A percentile compares a stretch with the other conserved stretches of the same genome.
These are phyloP conservation scores for Drosophila jambulina DNA, from an alignment of 1,140 invertebrate genomes.

Conservation along the genomic window DNA sequence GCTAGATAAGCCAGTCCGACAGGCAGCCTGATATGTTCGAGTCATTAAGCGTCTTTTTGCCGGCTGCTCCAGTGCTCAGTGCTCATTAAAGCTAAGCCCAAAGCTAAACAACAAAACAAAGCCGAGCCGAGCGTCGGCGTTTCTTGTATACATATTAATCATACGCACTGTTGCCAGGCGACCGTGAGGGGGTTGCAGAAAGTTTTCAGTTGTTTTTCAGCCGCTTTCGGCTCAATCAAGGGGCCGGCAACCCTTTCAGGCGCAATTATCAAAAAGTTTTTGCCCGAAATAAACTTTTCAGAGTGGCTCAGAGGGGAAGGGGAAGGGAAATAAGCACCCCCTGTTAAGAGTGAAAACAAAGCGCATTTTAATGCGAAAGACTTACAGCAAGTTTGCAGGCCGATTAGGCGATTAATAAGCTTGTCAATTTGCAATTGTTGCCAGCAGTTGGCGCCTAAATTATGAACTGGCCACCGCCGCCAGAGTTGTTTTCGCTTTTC, in stretches of 20 bases:
- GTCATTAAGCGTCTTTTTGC: constrained; percentile 70
- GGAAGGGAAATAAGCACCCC: not conserved
- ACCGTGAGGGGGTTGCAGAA: constrained; percentile 28
- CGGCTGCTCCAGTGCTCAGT: constrained; percentile 31
- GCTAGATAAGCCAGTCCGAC: constrained; percentile 58
- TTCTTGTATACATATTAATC: constrained; percentile 62
- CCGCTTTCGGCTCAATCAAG: constrained; percentile 44
- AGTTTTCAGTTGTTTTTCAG: constrained; percentile 46
- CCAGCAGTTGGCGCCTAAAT: constrained; percentile 68
- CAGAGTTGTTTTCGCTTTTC: constrained; percentile 35
- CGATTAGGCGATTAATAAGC: constrained; percentile 83
- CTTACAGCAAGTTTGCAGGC: constrained; percentile 79
- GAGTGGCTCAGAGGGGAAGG: not conserved
- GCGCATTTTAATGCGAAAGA: constrained; percentile 70
- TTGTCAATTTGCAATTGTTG: constrained; percentile 82
- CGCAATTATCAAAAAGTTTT: constrained; percentile 82
- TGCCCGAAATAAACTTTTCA: constrained; percentile 58
- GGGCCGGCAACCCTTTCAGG: constrained; percentile 65
- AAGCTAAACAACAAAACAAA: constrained; percentile 57
- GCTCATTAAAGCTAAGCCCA: constrained; percentile 72
- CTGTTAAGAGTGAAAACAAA: constrained; percentile 40
- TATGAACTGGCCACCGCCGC: constrained; percentile 64
- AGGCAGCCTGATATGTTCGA: constrained; percentile 59
- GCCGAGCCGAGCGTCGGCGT: constrained; percentile 8
- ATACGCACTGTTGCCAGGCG: constrained; percentile 59